phyloP scores from a whole-genome alignment of 2,888 invertebrate species.

The Galerucella calmariensis region DNA sequence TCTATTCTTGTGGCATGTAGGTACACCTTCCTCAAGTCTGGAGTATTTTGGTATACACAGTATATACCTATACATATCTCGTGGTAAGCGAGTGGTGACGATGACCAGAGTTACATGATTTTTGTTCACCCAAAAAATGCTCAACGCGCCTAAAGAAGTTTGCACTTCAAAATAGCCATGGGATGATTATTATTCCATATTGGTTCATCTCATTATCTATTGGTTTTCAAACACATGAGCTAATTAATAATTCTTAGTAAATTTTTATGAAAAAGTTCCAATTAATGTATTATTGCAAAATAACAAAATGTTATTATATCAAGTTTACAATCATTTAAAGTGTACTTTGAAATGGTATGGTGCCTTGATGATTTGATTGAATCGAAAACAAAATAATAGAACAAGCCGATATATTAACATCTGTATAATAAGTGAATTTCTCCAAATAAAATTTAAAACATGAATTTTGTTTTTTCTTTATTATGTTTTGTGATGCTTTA shows the following conservation, averaged over 20 bases:
- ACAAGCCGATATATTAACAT: constrained; percentile 63
- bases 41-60: no score
- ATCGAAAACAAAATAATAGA: constrained; percentile 59
- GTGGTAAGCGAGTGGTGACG: no score
- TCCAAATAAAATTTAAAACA: constrained; percentile 53
- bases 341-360: constrained; percentile 60
- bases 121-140: no score
- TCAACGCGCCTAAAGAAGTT: no score
- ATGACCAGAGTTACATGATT: no score
- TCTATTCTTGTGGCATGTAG: no score
- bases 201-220: no score
- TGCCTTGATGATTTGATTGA: constrained; percentile 65
- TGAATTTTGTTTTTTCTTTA: constrained; percentile 19
- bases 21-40: no score
- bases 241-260: background rate
- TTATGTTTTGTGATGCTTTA: background rate
- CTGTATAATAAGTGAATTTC: constrained; percentile 60
- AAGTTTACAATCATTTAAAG: constrained; percentile 48
- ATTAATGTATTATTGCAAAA: background rate
- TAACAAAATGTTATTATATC: background rate
- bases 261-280: background rate
- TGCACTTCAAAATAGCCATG: no score
- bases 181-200: no score
- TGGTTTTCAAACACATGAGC: no score
- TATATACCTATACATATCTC: no score